These are phyloP conservation scores for Caenorhabditis tropicalis DNA, from an alignment of 1,140 invertebrate species.

Conservation along the genomic window DNA sequence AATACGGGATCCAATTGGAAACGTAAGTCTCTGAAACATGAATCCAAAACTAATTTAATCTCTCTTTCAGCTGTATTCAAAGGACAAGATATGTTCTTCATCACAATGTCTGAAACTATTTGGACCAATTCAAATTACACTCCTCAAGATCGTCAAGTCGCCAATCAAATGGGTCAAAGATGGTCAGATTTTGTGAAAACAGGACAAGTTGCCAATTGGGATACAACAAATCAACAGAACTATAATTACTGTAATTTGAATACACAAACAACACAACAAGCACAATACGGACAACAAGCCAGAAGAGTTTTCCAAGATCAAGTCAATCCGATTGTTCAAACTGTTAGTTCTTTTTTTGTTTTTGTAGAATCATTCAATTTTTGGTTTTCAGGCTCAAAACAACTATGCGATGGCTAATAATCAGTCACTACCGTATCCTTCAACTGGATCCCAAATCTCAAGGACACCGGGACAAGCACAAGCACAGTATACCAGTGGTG, in stretches of 20 bases:
- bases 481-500: slow-evolving; percentile 19
- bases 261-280: neutral
- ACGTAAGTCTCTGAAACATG: slow-evolving; percentile 1
- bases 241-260: slow-evolving; percentile 56
- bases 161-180: slow-evolving; percentile 50
- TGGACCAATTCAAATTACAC: slow-evolving; percentile 45
- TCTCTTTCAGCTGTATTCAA: slow-evolving; percentile 48
- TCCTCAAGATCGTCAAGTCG: slow-evolving; percentile 33
- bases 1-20: slow-evolving; percentile 44
- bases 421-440: neutral
- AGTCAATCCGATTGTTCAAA: slow-evolving; percentile 47
- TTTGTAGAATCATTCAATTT: too few relatives aligned
- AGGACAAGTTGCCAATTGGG: slow-evolving; percentile 52
- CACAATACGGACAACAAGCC: slow-evolving; percentile 42
- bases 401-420: neutral
- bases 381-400: slow-evolving; percentile 11
- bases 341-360: neutral
- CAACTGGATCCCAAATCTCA: neutral
- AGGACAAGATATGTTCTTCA: slow-evolving; percentile 49
- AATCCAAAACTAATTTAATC: too few relatives aligned
- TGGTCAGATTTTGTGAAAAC: slow-evolving; percentile 52
- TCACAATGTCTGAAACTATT: slow-evolving; percentile 51
- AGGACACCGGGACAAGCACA: slow-evolving; percentile 16
- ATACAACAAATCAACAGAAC: slow-evolving; percentile 35
- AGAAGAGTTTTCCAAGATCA: slow-evolving; percentile 50